Evolutionary conservation across 1,140 invertebrate species (phyloP), one percentile per base, ranked within the genome.

Genomic region (Macrotrachela quadricornifera): DNA sequence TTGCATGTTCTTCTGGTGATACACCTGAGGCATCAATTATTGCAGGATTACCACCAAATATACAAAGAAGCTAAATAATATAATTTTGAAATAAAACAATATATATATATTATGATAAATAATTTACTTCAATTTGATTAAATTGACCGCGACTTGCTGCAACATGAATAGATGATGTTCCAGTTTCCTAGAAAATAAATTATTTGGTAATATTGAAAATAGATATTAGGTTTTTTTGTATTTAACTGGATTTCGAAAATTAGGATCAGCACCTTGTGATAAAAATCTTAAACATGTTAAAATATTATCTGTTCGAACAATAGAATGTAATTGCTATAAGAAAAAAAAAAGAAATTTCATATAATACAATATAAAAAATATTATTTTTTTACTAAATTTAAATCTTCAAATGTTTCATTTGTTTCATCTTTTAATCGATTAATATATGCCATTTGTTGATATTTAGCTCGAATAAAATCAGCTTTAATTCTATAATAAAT

Each of bases 381-480:
- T 52, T 42, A 40, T 52, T 50, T 41, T 43, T 57, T 52, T 57
- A 69, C 67, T 58, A 65, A 64, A 56, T 66, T 78, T 69, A 72
- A 57, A 58, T 74, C 71, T 47, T 67, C 67, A 48, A 63, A 15
- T 63, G 68, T 66, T 58, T 65, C 64, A 56, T 66, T 78, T 69
- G 63, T 57, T 70, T 70, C 54, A 70, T 61, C 52, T 73, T 73
- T 58, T 80, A 81, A 58, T 59, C 80, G 72, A 55, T 87, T 76
- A 0, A 88, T 78, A 73, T 85, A 96, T 14, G 80, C 75, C 46
- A 87, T 71, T 56, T 83, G 79, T 59, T 85, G 79, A 71, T 96
- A 87, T 68, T 96, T 96, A 13, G 82, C 80, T 63, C 81, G 77
- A 50, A 95, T 94, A 67, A 94, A 96, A 63, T 92, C 85, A 57